phyloP scores from a whole-genome alignment of 35 echinoderm and acorn worm species.

The Apostichopus parvimensis region DNA sequence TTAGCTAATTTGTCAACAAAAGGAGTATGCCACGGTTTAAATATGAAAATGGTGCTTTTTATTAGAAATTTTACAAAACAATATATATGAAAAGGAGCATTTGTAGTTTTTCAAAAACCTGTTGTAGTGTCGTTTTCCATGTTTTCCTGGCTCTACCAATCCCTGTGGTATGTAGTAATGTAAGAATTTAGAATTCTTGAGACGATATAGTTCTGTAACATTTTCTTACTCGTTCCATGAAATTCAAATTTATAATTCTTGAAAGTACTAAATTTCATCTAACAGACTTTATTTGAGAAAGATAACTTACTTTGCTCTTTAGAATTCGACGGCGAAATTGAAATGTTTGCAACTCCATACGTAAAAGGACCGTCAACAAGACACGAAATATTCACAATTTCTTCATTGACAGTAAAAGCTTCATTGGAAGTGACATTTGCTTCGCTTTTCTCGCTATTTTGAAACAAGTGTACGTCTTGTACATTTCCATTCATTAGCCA shows the following conservation, averaged over 20 bases:
- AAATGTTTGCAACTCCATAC: neutral
- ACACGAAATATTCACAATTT: neutral
- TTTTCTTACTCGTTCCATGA: neutral
- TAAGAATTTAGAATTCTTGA: neutral
- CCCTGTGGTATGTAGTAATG: too few species aligned
- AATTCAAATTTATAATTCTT: neutral
- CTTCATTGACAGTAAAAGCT: neutral
- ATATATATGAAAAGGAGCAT: too few species aligned
- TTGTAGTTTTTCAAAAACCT: too few species aligned
- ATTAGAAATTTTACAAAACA: too few species aligned
- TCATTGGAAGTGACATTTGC: neutral
- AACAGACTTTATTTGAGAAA: neutral
- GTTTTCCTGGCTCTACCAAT: too few species aligned
- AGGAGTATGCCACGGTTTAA: too few species aligned
- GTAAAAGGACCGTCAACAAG: neutral
- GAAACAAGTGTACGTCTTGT: neutral
- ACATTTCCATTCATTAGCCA: neutral
- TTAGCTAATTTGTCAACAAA: too few species aligned
- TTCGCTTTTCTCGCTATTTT: neutral
- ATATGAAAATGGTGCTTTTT: too few species aligned
- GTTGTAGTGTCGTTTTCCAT: too few species aligned
- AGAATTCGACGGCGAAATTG: neutral
- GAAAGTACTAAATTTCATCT: neutral
- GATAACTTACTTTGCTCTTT: neutral
- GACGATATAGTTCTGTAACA: neutral